phyloP scores from a whole-genome alignment of 2,797 vertebrate species.

The Lagodon rhomboides region DNA sequence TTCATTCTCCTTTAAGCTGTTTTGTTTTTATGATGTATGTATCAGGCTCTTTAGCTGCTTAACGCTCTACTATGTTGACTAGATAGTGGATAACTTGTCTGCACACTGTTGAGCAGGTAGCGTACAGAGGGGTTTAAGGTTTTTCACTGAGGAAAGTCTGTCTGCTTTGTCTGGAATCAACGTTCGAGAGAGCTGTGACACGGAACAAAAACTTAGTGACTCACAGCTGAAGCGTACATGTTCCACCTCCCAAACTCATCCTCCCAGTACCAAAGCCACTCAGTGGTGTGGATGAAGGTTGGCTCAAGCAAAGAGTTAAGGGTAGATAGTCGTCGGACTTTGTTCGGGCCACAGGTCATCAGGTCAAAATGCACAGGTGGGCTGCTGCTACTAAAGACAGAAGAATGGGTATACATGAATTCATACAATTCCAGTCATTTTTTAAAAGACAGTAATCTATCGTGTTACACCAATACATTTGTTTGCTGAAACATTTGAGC shows the following conservation, averaged over 20 bases:
- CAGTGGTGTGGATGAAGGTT: constrained; percentile 79
- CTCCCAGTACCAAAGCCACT: constrained; percentile 87
- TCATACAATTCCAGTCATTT: not conserved
- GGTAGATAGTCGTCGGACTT: constrained; percentile 80
- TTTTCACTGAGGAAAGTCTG: not conserved
- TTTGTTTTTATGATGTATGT: not conserved
- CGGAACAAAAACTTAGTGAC: constrained; percentile 28
- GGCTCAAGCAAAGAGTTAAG: constrained; percentile 71
- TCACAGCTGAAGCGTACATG: constrained; percentile 76
- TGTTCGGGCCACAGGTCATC: constrained; percentile 67
- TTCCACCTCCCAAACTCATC: constrained; percentile 80
- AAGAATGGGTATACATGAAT: not conserved
- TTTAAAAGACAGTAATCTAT: not conserved
- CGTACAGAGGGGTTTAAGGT: not conserved
- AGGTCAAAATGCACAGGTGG: constrained; percentile 77
- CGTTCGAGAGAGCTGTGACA: not conserved
- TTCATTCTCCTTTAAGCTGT: not conserved
- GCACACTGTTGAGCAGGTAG: not conserved
- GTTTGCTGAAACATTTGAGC: not conserved
- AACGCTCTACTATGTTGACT: not conserved
- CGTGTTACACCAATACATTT: not conserved
- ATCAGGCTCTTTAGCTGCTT: not conserved
- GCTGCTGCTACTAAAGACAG: constrained; percentile 47
- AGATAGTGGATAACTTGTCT: not conserved
- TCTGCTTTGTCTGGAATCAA: not conserved